phyloP scores from a whole-genome alignment of 1,140 invertebrate genomes.

The Chrysomallon squamiferum region DNA sequence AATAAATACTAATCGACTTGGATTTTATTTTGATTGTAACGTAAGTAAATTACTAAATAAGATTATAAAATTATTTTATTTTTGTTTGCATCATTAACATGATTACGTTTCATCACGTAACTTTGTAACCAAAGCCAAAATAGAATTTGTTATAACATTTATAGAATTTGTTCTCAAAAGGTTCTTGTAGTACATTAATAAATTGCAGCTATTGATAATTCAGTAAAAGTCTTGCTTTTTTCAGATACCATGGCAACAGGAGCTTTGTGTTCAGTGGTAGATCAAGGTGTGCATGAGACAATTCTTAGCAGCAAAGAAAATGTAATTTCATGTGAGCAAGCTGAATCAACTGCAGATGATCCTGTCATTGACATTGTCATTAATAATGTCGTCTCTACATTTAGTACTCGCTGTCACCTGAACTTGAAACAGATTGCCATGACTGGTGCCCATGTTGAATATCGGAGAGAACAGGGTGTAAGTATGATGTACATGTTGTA shows the following conservation, averaged over 20 bases:
- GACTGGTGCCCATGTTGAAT: slow-evolving; percentile 93
- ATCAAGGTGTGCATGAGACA: background rate
- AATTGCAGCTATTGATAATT: no score
- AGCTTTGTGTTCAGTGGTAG: background rate
- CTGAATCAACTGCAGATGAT: slow-evolving; percentile 5
- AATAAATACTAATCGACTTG: no score
- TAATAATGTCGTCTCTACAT: slow-evolving; percentile 98
- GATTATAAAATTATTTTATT: no score
- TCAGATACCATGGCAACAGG: background rate
- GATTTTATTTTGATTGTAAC: no score
- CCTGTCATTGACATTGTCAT: slow-evolving; percentile 82
- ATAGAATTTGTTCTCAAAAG: no score
- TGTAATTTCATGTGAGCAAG: background rate
- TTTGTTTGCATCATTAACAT: no score
- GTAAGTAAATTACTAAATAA: no score
- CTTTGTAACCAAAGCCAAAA: no score
- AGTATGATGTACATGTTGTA: slow-evolving; percentile 34
- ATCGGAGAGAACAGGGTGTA: slow-evolving; percentile 90
- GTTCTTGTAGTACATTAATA: no score
- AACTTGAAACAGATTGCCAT: slow-evolving; percentile 94
- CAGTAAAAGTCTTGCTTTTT: no score
- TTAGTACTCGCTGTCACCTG: slow-evolving; percentile 95
- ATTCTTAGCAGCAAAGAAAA: background rate
- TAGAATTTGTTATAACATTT: no score
- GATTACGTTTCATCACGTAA: no score